Percentiles rank a stretch among this genome's conserved stretches.
These are phyloP conservation scores for Syngnathoides biaculeatus DNA, from an alignment of 2,113 vertebrate genomes.

Conservation along the genomic window DNA sequence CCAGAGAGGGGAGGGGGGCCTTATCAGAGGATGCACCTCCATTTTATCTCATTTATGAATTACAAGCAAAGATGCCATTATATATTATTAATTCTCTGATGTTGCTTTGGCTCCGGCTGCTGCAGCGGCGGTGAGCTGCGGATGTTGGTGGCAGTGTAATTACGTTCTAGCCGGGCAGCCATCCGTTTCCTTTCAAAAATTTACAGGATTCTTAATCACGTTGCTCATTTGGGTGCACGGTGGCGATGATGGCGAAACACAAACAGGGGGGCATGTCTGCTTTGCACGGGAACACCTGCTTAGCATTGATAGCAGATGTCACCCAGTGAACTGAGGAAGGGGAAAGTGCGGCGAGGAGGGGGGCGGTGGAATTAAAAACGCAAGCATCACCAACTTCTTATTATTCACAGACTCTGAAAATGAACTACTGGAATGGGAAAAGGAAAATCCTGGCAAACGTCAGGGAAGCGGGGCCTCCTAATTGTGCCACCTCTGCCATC, in stretches of 20 bases:
- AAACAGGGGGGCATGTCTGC: slow-evolving; percentile 97
- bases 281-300: slow-evolving; percentile 99
- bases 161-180: slow-evolving; percentile 99
- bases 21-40: slow-evolving; percentile 85
- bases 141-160: slow-evolving; percentile 96
- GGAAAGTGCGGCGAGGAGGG: slow-evolving; percentile 43
- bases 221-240: slow-evolving; percentile 97
- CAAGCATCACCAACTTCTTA: slow-evolving; percentile 80
- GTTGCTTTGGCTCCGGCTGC: slow-evolving; percentile 83
- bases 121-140: slow-evolving; percentile 73
- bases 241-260: slow-evolving; percentile 91
- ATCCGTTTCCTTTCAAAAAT: slow-evolving; percentile 99
- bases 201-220: slow-evolving; percentile 99
- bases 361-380: slow-evolving; percentile 78
- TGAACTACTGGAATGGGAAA: slow-evolving; percentile 68
- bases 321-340: slow-evolving; percentile 88
- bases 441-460: slow-evolving; percentile 59
- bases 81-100: slow-evolving; percentile 98
- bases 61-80: slow-evolving; percentile 95
- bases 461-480: slow-evolving; percentile 57
- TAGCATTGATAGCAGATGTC: slow-evolving; percentile 99
- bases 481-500: slow-evolving; percentile 44
- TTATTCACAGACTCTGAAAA: slow-evolving; percentile 77
- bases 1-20: slow-evolving; percentile 63
- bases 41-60: slow-evolving; percentile 99